Evolutionary conservation across 2,888 invertebrate genomes (phyloP).

Genomic region (Phrixothrix hirtus): DNA sequence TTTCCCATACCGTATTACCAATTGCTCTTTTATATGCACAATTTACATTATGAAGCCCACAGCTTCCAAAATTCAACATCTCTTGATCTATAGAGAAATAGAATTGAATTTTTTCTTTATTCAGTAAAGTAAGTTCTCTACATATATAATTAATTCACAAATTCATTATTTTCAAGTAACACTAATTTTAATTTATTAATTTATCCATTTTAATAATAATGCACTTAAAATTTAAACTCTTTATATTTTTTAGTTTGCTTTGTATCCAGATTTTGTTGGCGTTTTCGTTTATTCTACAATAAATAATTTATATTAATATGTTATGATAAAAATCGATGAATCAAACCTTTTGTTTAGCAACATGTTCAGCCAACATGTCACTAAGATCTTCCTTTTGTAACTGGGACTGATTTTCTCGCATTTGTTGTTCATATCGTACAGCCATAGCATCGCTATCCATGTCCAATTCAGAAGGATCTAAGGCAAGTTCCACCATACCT

Average conservation of each 20-base stretch:
- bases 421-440: slow-evolving; percentile 92
- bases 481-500: slow-evolving; percentile 87
- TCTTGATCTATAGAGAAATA: no score
- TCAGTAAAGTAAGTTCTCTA: no score
- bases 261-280: slow-evolving; percentile 86
- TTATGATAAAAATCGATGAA: background rate
- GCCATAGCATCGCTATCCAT: slow-evolving; percentile 96
- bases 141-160: no score
- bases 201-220: no score
- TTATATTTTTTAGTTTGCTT: slow-evolving; percentile 97
- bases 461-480: slow-evolving; percentile 97
- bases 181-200: no score
- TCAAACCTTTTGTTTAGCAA: slow-evolving; percentile 88
- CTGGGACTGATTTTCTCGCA: slow-evolving; percentile 89
- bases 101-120: no score
- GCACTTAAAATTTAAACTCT: slow-evolving; percentile 90
- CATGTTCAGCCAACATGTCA: slow-evolving; percentile 98
- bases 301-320: slow-evolving; percentile 1
- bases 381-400: slow-evolving; percentile 92
- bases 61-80: no score
- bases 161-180: no score
- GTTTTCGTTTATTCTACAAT: slow-evolving; percentile 84
- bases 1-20: no score
- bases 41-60: no score
- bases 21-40: no score